Base-by-base conservation (phyloP, 1,140 invertebrate species). In the Drosophila baimaii region DNA sequence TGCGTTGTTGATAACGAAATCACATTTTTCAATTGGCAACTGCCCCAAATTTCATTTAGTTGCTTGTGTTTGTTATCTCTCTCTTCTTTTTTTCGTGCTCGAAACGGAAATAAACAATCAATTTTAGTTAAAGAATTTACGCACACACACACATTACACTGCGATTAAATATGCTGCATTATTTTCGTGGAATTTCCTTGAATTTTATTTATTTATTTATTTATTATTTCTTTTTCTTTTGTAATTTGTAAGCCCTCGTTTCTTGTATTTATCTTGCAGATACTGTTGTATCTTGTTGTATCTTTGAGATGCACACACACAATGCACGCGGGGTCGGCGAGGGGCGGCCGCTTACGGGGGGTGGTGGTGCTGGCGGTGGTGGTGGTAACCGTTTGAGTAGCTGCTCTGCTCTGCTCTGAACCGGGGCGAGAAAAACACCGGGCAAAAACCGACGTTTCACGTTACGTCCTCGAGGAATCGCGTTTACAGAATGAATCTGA, bases 391-490 rank as follows among this genome's bases (percentile, higher is more conserved):
- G 81, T 85, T 81, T 69, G 76, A 66, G 51, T 79, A 65, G 78
- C 71, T 66, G 77, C 77, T 79, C 75, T 51, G 47, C 66, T 49
- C 51, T 54, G 51, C 51, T 54, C 51, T 54, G 51, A 54, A 54
- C 51, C 51, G 51, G 51, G 51, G 51, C 51, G 51, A 54, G 51
- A 54, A 54, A 63, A 79, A 85, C 68, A 83, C 77, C 83, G 84
- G 80, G 85, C 86, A 90, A 86, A 88, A 81, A 79, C 85, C 89
- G 81, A 90, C 90, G 90, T 90, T 90, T 90, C 79, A 90, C 90
- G 90, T 91, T 90, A 91, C 90, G 90, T 91, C 90, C 90, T 91
- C 90, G 90, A 91, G 90, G 90, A 91, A 91, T 91, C 90, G 90
- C 90, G 90, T 83, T 91, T 91, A 91, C 90, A 91, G 90, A 91